Evolutionary conservation across 1,140 invertebrate species (phyloP).

Genomic region (Whitmania pigra): DNA sequence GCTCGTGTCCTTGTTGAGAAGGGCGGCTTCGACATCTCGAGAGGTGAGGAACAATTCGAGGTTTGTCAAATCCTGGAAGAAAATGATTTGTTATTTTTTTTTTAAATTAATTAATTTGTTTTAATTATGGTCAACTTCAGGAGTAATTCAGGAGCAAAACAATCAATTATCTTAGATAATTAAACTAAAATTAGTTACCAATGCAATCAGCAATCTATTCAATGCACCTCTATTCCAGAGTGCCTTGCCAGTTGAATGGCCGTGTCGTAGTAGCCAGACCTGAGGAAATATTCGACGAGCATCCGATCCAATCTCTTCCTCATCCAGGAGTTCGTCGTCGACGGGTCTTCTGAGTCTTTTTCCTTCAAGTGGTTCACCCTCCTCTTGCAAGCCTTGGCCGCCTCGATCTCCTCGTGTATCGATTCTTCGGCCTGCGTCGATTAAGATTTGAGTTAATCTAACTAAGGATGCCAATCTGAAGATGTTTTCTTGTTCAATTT

Average conservation of each 20-base stretch:
- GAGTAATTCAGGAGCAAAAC: too few relatives aligned
- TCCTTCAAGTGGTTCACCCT: slow-evolving; percentile 79
- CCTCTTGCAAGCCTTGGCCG: slow-evolving; percentile 69
- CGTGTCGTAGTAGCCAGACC: slow-evolving; percentile 85
- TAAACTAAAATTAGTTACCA: too few relatives aligned
- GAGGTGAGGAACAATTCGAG: slow-evolving; percentile 80
- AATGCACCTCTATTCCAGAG: slow-evolving; percentile 55
- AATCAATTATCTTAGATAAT: too few relatives aligned
- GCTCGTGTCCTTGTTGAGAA: slow-evolving; percentile 64
- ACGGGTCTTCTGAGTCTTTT: slow-evolving; percentile 58
- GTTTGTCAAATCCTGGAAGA: slow-evolving; percentile 65
- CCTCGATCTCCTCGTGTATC: slow-evolving; percentile 75
- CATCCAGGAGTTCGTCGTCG: slow-evolving; percentile 52
- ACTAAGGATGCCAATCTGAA: too few relatives aligned
- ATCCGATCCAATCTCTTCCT: slow-evolving; percentile 78
- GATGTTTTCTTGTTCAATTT: too few relatives aligned
- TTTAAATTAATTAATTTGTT: too few relatives aligned
- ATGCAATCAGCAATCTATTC: not conserved
- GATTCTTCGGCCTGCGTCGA: slow-evolving; percentile 63
- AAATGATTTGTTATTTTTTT: not conserved
- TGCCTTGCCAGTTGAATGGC: slow-evolving; percentile 68
- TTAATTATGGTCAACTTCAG: too few relatives aligned
- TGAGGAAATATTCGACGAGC: slow-evolving; percentile 89
- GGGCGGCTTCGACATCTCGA: slow-evolving; percentile 60
- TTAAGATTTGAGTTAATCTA: too few relatives aligned